Evolutionary conservation across 2,888 invertebrate genomes (phyloP).

Genomic region (Mythimna lalbum): DNA sequence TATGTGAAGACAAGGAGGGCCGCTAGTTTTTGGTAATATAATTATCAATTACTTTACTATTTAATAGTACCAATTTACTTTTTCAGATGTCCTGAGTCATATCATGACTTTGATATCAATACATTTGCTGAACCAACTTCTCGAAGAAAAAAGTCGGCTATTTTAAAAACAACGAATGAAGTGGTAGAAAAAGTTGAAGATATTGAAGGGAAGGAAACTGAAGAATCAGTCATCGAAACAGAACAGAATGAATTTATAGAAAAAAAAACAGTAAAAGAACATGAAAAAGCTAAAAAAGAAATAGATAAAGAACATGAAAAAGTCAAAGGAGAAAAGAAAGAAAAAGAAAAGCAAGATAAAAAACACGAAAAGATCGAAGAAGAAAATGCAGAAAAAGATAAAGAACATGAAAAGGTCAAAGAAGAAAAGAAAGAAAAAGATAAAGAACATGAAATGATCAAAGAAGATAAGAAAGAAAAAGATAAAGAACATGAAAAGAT

Average conservation of each 20-base stretch:
- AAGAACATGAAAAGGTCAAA: not conserved
- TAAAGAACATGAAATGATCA: not conserved
- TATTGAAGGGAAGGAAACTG: not conserved
- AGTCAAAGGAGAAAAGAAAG: not conserved
- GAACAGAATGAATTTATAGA: not conserved
- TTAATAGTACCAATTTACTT: not conserved
- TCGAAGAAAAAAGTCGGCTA: not conserved
- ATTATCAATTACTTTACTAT: too few species aligned
- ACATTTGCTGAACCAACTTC: not conserved
- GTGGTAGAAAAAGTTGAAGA: not conserved
- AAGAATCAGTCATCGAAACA: not conserved
- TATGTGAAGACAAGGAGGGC: too few species aligned
- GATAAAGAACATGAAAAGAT: not conserved
- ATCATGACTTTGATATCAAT: slow-evolving; percentile 42
- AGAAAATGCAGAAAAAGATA: not conserved
- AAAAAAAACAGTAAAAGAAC: not conserved
- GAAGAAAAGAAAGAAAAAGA: not conserved
- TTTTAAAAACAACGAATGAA: not conserved
- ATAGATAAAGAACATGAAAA: not conserved
- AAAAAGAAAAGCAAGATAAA: not conserved
- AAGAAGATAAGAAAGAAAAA: not conserved
- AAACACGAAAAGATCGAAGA: not conserved
- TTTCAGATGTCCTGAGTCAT: slow-evolving; percentile 52
- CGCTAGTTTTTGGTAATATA: too few species aligned
- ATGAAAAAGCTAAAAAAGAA: not conserved